phyloP scores from a whole-genome alignment of 2,113 vertebrate species.

The Ameiurus melas region DNA sequence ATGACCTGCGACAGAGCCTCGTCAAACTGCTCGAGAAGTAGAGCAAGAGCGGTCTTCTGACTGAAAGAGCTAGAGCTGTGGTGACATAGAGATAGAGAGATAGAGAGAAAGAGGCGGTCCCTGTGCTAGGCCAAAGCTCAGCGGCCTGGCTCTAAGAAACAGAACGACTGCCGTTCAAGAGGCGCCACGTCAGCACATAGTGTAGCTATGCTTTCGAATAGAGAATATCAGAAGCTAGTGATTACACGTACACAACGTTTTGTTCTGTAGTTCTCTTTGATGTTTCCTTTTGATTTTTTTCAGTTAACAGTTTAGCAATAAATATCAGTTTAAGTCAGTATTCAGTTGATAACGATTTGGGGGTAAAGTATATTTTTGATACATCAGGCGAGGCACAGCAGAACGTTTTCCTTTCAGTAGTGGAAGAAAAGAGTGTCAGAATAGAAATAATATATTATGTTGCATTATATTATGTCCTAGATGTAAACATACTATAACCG shows the following conservation, averaged over 20 bases:
- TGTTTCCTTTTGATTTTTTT: constrained; percentile 5
- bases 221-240: constrained; percentile 23
- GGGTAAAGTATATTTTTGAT: constrained; percentile 51
- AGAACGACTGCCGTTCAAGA: background rate
- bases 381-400: constrained; percentile 18
- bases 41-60: constrained; percentile 14
- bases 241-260: background rate
- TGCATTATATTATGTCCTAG: constrained; percentile 2
- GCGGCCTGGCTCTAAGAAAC: background rate
- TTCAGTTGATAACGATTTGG: background rate
- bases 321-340: constrained; percentile 7
- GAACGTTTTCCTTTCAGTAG: background rate
- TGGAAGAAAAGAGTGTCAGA: constrained; percentile 7
- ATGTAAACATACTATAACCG: background rate
- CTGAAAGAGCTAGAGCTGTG: background rate
- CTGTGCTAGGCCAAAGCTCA: background rate
- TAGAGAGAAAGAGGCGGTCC: background rate
- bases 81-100: background rate
- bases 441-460: background rate
- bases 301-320: constrained; percentile 40
- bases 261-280: background rate
- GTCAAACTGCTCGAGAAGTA: constrained; percentile 86
- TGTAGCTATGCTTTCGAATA: constrained; percentile 37
- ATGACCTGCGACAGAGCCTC: constrained; percentile 87
- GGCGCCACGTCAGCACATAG: constrained; percentile 21